Evolutionary conservation across 2,797 vertebrate genomes (phyloP).

Genomic region (Myotis planiceps): DNA sequence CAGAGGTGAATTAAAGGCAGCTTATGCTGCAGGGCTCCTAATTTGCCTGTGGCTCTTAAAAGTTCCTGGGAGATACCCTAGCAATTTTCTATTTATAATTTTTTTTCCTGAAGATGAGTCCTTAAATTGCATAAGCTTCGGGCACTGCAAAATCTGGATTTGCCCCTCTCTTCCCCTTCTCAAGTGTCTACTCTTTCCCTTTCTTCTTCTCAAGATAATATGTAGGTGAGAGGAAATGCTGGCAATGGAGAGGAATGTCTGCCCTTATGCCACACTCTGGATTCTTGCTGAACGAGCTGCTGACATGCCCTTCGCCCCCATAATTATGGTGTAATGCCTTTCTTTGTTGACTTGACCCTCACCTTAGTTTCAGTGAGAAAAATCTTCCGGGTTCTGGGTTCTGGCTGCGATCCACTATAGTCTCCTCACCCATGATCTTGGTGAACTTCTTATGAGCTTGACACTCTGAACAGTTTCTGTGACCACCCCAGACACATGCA

Average conservation of each 20-base stretch:
- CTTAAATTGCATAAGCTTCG: background rate
- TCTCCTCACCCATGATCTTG: background rate
- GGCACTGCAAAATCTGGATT: background rate
- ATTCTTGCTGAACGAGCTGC: background rate
- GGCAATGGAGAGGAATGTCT: background rate
- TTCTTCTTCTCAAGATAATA: background rate
- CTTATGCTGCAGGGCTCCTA: background rate
- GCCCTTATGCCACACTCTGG: background rate
- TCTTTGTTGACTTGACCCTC: background rate
- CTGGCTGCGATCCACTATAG: background rate
- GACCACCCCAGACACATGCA: background rate
- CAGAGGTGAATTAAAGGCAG: background rate
- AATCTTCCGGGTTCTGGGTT: background rate
- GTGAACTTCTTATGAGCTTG: background rate
- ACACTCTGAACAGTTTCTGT: background rate
- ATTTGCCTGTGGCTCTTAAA: background rate
- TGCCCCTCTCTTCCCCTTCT: background rate
- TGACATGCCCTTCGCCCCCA: background rate
- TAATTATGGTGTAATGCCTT: background rate
- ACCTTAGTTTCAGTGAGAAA: background rate
- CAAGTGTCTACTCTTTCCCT: background rate
- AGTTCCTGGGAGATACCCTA: background rate
- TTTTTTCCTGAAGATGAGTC: background rate
- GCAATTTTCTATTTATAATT: background rate
- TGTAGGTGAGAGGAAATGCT: background rate